Percentiles rank a stretch among this genome's conserved stretches.
Conservation (phyloP, 2,113 vertebrate species). For the Cepphus grylle region DNA sequence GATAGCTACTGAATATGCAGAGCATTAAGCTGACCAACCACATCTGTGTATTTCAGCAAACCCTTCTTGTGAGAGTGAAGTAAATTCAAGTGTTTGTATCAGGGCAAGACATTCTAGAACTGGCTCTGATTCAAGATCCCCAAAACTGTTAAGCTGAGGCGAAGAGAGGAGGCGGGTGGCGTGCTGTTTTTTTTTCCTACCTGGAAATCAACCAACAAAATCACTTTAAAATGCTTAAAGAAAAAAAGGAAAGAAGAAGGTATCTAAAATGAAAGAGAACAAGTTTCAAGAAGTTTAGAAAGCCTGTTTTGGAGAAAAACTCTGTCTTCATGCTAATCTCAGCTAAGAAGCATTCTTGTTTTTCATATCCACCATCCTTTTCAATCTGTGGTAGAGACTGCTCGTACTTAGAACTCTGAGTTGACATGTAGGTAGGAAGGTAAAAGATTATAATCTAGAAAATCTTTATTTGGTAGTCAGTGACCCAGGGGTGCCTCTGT, state of each 20-base stretch:
- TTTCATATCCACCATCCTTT: background rate
- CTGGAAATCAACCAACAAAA: background rate
- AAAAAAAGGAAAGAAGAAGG: background rate
- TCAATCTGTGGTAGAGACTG: background rate
- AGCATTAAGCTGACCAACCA: background rate
- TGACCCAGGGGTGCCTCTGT: background rate
- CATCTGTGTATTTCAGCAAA: background rate
- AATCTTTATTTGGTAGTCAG: background rate
- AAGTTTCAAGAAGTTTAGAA: background rate
- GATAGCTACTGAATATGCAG: background rate
- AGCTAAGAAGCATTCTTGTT: background rate
- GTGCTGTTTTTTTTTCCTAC: background rate
- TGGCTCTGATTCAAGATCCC: background rate
- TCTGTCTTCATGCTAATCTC: background rate
- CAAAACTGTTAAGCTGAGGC: background rate
- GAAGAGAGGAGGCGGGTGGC: fast-evolving
- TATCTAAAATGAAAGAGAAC: background rate
- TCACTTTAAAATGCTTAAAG: background rate
- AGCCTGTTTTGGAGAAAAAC: background rate
- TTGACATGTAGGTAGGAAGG: background rate
- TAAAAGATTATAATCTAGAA: background rate
- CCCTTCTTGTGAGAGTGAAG: background rate
- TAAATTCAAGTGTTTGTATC: background rate
- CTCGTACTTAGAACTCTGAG: background rate
- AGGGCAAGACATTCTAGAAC: background rate